Evolutionary conservation across 64 coral and sea anemone species (phyloP).

Genomic region (Trachythela sp.): DNA sequence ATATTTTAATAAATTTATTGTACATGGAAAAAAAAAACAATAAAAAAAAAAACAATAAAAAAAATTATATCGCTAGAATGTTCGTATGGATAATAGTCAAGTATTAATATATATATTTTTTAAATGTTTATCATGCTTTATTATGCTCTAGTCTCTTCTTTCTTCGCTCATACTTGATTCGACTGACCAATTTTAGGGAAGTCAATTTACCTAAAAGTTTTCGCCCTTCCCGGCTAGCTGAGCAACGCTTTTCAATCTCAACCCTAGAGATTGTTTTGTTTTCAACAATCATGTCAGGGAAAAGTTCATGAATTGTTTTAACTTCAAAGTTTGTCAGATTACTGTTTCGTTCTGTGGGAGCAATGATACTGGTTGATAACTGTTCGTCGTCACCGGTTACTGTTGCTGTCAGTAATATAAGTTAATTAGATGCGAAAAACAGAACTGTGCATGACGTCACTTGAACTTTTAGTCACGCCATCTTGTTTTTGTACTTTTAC

Average conservation of each 20-base stretch:
- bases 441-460: too few species aligned
- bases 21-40: too few species aligned
- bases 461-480: too few species aligned
- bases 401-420: too few species aligned
- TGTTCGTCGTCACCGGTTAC: background rate
- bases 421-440: too few species aligned
- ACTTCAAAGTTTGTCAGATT: background rate
- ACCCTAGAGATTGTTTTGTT: constrained; percentile 13
- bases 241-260: constrained; percentile 19
- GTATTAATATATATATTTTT: too few species aligned
- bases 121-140: too few species aligned
- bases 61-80: too few species aligned
- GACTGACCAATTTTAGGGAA: constrained; percentile 27
- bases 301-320: background rate
- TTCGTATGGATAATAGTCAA: too few species aligned
- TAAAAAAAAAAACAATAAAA: too few species aligned
- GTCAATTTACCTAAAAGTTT: constrained; percentile 13
- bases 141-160: constrained; percentile 26
- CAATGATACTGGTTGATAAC: background rate
- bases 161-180: constrained; percentile 57
- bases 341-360: constrained; percentile 8
- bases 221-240: background rate
- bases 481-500: too few species aligned
- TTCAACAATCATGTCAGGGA: background rate
- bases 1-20: too few species aligned